Evolutionary conservation across 2,797 vertebrate genomes (phyloP).

Genomic region (Poecilia velifera): DNA sequence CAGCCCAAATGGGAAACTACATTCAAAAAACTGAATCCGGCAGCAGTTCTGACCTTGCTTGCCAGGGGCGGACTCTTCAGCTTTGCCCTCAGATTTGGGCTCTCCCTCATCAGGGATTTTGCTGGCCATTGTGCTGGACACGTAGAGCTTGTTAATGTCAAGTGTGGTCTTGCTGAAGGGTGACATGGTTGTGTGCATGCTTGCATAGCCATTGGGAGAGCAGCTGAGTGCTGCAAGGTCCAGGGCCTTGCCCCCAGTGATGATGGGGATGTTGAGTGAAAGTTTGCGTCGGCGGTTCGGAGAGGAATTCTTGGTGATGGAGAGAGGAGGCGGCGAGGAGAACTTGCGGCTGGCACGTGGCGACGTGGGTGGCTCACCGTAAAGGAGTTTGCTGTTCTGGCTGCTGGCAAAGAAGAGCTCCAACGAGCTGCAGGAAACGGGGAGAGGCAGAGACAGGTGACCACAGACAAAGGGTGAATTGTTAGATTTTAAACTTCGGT

Average conservation of each 20-base stretch:
- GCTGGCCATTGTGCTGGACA: conserved; percentile 84
- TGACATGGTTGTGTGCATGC: conserved; percentile 83
- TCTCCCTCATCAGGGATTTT: conserved; percentile 89
- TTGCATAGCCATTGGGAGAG: conserved; percentile 89
- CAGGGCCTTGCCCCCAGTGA: conserved; percentile 94
- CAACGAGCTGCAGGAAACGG: conserved; percentile 81
- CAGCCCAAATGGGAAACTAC: not conserved
- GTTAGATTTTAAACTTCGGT: conserved; percentile 4
- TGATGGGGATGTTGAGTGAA: conserved; percentile 98
- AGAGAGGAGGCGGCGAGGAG: conserved; percentile 92
- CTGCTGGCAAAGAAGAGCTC: conserved; percentile 95
- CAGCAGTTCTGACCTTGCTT: conserved; percentile 83
- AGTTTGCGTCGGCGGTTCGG: conserved; percentile 94
- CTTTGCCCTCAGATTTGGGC: conserved; percentile 77
- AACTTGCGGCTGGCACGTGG: conserved; percentile 94
- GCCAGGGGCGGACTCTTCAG: conserved; percentile 77
- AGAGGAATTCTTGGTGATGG: conserved; percentile 90
- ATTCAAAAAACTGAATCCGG: conserved; percentile 4
- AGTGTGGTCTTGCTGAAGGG: conserved; percentile 92
- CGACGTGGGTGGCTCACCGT: conserved; percentile 94
- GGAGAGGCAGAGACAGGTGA: not conserved
- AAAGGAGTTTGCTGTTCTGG: conserved; percentile 94
- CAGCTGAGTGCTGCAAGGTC: conserved; percentile 93
- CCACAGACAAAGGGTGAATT: conserved; percentile 12
- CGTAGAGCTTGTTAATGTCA: conserved; percentile 94